Conservation (phyloP, 2,113 vertebrate species). For the Periophthalmodon schlosseri region DNA sequence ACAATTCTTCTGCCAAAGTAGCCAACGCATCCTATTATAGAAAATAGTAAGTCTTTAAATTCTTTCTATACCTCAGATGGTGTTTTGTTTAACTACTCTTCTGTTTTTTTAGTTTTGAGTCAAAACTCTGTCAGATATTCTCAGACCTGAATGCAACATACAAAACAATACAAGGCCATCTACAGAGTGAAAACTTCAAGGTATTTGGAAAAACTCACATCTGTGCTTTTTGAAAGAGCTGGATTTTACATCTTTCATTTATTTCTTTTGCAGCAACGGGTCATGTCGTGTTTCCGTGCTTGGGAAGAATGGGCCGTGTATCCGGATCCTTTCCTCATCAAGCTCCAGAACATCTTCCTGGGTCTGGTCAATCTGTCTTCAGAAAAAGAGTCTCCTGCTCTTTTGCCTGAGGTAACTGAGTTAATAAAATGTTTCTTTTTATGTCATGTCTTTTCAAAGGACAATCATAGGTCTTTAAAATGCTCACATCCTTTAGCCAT, state of each 20-base stretch:
- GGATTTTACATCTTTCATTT: not conserved
- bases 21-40: constrained; percentile 98
- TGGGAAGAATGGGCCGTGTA: constrained; percentile 99
- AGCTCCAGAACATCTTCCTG: constrained; percentile 98
- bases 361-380: constrained; percentile 92
- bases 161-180: constrained; percentile 96
- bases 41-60: constrained; percentile 90
- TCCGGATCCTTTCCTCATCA: constrained; percentile 98
- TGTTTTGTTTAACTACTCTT: not conserved
- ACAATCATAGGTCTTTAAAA: not conserved
- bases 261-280: constrained; percentile 85
- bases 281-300: constrained; percentile 97
- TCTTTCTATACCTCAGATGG: not conserved
- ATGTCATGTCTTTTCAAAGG: not conserved
- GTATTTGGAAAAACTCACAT: constrained; percentile 64
- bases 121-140: constrained; percentile 96
- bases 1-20: constrained; percentile 99
- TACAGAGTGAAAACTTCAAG: constrained; percentile 99
- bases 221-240: not conserved
- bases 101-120: constrained; percentile 88
- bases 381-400: constrained; percentile 80
- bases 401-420: constrained; percentile 60
- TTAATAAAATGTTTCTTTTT: not conserved
- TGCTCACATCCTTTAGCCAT: not conserved
- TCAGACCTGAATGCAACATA: constrained; percentile 97